Percentiles rank a stretch among this genome's conserved stretches.
phyloP scores from a whole-genome alignment of 2,113 vertebrate genomes.

The Burhinus bistriatus region DNA sequence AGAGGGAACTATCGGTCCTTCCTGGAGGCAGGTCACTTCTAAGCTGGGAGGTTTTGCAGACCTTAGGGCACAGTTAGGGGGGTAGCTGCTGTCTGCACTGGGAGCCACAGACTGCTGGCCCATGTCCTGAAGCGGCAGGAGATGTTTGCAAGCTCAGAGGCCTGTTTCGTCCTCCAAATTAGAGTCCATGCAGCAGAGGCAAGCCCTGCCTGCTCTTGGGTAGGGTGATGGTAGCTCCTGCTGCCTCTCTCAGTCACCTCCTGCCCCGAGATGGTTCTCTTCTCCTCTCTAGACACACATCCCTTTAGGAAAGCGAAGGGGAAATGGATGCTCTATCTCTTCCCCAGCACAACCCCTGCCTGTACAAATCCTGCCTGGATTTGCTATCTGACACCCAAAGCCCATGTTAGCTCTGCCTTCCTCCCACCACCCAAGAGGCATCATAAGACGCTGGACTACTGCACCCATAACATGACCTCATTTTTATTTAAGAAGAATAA shows the following conservation, averaged over 20 bases:
- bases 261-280: neutral
- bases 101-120: neutral
- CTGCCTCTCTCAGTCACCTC: neutral
- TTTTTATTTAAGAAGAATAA: neutral
- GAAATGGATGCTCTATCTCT: neutral
- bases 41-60: neutral
- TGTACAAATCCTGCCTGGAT: neutral
- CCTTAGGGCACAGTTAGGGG: fast-evolving
- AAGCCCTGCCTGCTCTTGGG: neutral
- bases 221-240: neutral
- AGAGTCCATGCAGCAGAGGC: neutral
- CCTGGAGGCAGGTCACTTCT: neutral
- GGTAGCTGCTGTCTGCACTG: neutral
- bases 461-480: neutral
- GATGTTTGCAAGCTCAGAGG: neutral
- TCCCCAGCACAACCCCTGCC: neutral
- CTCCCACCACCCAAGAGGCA: neutral
- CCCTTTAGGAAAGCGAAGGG: neutral
- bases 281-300: neutral
- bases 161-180: neutral
- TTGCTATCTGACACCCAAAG: neutral
- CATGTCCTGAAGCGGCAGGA: neutral
- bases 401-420: neutral
- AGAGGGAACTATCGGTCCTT: conserved; percentile 44
- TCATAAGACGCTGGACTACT: neutral